phyloP scores from a whole-genome alignment of 2,113 vertebrate genomes.

The Rhagologus leucostigma region DNA sequence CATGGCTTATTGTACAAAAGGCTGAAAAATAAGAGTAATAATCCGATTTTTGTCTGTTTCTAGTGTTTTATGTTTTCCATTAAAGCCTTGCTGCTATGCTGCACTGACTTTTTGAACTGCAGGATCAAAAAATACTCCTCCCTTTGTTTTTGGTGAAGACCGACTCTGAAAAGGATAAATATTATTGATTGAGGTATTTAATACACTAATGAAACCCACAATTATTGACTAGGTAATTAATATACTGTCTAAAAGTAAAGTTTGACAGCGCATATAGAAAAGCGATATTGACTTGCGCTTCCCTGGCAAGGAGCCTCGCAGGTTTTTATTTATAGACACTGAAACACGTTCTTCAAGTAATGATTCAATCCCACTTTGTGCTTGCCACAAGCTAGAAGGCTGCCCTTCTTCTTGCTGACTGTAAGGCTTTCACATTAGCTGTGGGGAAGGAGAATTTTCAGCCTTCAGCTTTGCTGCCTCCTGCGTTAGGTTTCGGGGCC shows the following conservation, averaged over 20 bases:
- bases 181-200: constrained; percentile 79
- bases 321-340: constrained; percentile 71
- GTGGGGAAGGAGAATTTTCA: not conserved
- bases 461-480: not conserved
- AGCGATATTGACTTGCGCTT: constrained; percentile 68
- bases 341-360: constrained; percentile 65
- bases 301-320: constrained; percentile 50
- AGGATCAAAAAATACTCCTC: constrained; percentile 60
- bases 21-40: constrained; percentile 63
- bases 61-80: constrained; percentile 73
- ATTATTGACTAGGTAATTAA: constrained; percentile 81
- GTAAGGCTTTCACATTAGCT: constrained; percentile 49
- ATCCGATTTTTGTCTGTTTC: constrained; percentile 73
- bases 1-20: constrained; percentile 66
- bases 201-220: constrained; percentile 80
- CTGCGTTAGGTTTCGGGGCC: not conserved
- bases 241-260: constrained; percentile 78
- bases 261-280: constrained; percentile 68
- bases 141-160: constrained; percentile 32
- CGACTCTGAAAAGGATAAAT: constrained; percentile 74
- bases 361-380: constrained; percentile 60
- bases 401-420: constrained; percentile 49
- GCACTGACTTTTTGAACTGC: constrained; percentile 65
- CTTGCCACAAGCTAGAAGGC: constrained; percentile 59
- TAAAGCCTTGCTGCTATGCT: constrained; percentile 51